phyloP scores from a whole-genome alignment of 2,113 vertebrate species.

The Rostratula benghalensis region DNA sequence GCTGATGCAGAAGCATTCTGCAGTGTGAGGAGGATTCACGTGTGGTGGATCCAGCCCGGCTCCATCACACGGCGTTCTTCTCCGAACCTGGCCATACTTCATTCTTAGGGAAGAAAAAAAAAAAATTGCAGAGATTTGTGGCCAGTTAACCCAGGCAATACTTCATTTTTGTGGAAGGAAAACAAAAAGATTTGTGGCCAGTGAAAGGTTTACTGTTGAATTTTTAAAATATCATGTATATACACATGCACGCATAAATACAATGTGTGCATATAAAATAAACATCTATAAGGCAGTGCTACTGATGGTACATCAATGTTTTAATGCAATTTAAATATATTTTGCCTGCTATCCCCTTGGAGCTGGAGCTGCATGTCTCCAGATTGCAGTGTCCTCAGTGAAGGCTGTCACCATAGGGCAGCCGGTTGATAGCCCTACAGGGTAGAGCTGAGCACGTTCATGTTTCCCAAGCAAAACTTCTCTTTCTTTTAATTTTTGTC shows the following conservation, averaged over 20 bases:
- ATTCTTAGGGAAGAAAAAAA: neutral
- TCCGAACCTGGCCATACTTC: neutral
- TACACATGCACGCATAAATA: neutral
- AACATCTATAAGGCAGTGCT: neutral
- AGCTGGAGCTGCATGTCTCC: neutral
- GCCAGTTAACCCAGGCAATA: neutral
- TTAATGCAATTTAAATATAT: neutral
- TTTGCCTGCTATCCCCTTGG: neutral
- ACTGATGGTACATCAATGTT: neutral
- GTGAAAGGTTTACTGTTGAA: neutral
- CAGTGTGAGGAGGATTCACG: neutral
- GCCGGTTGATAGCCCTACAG: neutral
- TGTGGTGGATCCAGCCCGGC: accelerated
- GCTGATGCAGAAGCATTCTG: neutral
- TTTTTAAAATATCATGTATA: neutral
- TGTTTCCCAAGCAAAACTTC: neutral
- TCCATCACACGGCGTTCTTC: neutral
- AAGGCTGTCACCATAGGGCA: neutral
- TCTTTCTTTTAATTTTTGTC: neutral
- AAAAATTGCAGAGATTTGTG: neutral
- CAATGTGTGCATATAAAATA: neutral
- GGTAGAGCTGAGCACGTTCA: neutral
- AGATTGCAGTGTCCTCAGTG: neutral
- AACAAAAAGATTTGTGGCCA: neutral
- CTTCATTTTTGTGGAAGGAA: neutral